Evolutionary conservation across 2,113 vertebrate species (phyloP).

Genomic region (Regulus satrapa): DNA sequence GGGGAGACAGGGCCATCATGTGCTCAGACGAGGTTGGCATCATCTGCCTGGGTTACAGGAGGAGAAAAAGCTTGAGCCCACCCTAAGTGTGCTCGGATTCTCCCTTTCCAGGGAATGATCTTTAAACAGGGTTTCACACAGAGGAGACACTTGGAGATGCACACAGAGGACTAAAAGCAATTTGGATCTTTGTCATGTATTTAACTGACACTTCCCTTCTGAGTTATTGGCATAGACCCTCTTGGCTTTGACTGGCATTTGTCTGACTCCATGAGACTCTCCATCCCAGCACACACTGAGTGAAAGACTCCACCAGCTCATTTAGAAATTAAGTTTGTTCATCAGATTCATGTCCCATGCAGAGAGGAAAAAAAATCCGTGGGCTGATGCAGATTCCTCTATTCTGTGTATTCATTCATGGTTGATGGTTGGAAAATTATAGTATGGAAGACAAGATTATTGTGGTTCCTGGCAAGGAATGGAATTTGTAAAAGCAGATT

Average conservation of each 20-base stretch:
- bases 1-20: neutral
- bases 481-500: neutral
- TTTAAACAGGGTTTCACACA: neutral
- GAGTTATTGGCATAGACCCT: neutral
- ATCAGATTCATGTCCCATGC: neutral
- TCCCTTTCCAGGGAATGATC: neutral
- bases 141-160: neutral
- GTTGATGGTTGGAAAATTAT: neutral
- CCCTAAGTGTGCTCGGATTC: rapidly evolving
- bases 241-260: neutral
- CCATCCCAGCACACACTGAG: neutral
- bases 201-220: neutral
- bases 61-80: neutral
- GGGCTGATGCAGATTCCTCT: neutral
- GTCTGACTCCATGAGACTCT: neutral
- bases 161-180: neutral
- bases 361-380: neutral
- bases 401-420: neutral
- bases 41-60: neutral
- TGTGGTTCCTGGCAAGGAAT: neutral
- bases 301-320: neutral
- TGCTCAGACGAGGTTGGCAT: rapidly evolving
- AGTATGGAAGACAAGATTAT: neutral
- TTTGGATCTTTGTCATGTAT: neutral
- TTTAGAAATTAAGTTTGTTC: neutral